phyloP scores from a whole-genome alignment of 1,140 invertebrate genomes.

The Phocides pigmalion region DNA sequence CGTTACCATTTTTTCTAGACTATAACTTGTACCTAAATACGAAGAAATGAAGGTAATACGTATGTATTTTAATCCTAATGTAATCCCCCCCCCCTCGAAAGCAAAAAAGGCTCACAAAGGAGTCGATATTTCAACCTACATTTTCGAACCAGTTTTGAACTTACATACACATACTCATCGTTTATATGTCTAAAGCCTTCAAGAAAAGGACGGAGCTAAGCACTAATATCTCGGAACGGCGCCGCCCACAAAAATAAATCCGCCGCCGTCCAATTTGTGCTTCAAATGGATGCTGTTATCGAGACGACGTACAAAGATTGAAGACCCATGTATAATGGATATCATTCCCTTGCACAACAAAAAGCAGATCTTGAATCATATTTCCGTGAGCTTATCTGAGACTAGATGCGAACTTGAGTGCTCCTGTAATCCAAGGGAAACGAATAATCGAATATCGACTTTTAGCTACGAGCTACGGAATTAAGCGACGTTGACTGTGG shows the following conservation, averaged over 20 bases:
- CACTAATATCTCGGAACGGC: background rate
- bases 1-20: too few relatives aligned
- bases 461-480: too few relatives aligned
- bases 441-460: conserved; percentile 37
- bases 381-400: conserved; percentile 40
- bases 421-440: conserved; percentile 17
- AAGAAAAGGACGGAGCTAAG: background rate
- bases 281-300: conserved; percentile 20
- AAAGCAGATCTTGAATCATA: conserved; percentile 37
- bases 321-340: conserved; percentile 34
- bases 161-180: background rate
- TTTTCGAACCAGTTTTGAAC: too few relatives aligned
- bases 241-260: conserved; percentile 17
- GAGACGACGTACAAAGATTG: conserved; percentile 19
- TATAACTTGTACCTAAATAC: too few relatives aligned
- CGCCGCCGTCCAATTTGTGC: conserved; percentile 13
- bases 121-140: too few relatives aligned
- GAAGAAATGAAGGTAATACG: too few relatives aligned
- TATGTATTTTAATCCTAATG: too few relatives aligned
- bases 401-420: conserved; percentile 28
- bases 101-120: too few relatives aligned
- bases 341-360: conserved; percentile 32
- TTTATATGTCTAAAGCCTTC: background rate
- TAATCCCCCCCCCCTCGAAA: too few relatives aligned
- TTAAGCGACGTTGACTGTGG: too few relatives aligned